Evolutionary conservation across 2,797 vertebrate species (phyloP).

Genomic region (Rhinella marina): DNA sequence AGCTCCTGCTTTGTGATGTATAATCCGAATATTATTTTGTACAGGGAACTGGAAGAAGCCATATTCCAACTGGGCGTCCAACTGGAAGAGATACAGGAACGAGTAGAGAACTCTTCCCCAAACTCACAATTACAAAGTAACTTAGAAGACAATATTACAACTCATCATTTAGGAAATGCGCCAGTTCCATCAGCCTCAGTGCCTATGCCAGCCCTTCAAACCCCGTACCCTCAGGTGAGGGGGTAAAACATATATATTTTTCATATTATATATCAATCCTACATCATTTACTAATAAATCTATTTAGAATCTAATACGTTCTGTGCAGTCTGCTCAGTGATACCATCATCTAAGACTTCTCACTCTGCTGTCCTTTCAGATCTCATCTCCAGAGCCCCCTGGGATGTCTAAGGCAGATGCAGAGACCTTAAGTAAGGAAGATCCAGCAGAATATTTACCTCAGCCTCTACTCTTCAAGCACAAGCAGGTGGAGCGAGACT

Average conservation of each 20-base stretch:
- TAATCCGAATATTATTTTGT: background rate
- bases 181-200: conserved; percentile 55
- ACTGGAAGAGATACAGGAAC: conserved; percentile 85
- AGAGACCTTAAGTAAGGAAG: conserved; percentile 32
- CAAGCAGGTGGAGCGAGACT: conserved; percentile 69
- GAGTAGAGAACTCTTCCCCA: conserved; percentile 64
- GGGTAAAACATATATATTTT: background rate
- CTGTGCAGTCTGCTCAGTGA: background rate
- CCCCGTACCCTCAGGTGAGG: conserved; percentile 69
- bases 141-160: background rate
- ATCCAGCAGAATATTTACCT: conserved; percentile 27
- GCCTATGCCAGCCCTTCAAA: background rate
- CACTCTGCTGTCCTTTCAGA: background rate
- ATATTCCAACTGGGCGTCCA: conserved; percentile 82
- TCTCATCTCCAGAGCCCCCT: conserved; percentile 29
- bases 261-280: background rate
- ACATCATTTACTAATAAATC: background rate
- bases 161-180: conserved; percentile 4
- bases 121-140: background rate
- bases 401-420: background rate
- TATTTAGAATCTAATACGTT: background rate
- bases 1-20: background rate
- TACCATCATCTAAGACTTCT: background rate
- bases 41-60: conserved; percentile 83
- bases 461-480: conserved; percentile 67